These are phyloP conservation scores for Peromyscus aztecus DNA, from an alignment of 2,797 vertebrate species.

Conservation along the genomic window DNA sequence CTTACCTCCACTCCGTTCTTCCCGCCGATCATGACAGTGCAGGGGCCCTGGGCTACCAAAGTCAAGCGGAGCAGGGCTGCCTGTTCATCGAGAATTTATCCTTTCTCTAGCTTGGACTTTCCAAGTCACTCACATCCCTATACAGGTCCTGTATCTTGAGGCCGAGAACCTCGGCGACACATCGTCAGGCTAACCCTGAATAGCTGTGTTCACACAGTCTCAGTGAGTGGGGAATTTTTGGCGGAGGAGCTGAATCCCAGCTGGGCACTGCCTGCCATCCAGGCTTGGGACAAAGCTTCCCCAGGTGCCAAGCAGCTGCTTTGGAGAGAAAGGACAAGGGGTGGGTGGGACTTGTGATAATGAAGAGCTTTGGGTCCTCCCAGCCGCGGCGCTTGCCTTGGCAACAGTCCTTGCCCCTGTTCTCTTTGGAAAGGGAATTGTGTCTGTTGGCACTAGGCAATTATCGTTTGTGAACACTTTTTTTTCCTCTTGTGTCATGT, in stretches of 20 bases:
- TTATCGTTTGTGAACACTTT: constrained; percentile 76
- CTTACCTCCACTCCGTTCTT: background rate
- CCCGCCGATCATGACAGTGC: accelerated
- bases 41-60: background rate
- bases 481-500: constrained; percentile 70
- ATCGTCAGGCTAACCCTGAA: background rate
- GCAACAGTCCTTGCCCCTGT: constrained; percentile 66
- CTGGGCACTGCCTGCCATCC: background rate
- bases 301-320: constrained; percentile 61
- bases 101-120: background rate
- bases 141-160: background rate
- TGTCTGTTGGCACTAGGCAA: constrained; percentile 80
- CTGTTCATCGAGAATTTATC: background rate
- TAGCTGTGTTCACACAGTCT: accelerated
- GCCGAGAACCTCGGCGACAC: background rate
- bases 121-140: accelerated
- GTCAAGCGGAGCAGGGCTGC: background rate
- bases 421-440: constrained; percentile 80
- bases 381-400: constrained; percentile 64
- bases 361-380: background rate
- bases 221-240: background rate
- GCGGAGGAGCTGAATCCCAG: background rate
- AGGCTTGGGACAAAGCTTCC: background rate
- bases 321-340: constrained; percentile 56
- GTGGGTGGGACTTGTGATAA: constrained; percentile 63